Evolutionary conservation across 2,888 invertebrate genomes (phyloP), one percentile per base, ranked within the genome.

Genomic region (Morpho helenor): DNA sequence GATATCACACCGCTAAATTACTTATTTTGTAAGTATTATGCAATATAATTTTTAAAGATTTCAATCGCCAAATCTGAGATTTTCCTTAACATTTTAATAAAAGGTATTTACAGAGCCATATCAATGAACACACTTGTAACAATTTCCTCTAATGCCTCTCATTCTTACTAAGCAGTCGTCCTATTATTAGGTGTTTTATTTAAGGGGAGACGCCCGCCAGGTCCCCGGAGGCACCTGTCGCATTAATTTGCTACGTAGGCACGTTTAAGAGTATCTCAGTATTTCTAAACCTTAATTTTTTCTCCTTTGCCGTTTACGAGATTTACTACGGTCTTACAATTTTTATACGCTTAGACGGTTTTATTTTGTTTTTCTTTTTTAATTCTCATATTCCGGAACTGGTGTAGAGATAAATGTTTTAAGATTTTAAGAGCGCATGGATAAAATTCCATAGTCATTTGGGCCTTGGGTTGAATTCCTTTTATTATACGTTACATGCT

Each of bases 101-200:
- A 43, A 51, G 23, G 8, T 16, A 58, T 42, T 44, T 51, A 53
- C 57, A 54, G 49, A 56, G 54, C 44, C 62, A 66, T 70, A 73
- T 75, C 75, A 77, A 76, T 78, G 72, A 75, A 77, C 67, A 66
- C 70, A 70, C 67, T 73, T 66, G 71, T 73, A 73, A 79, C 74
- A 75, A 79, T 80, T 82, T 79, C 68, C 75, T 77, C 73, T 74
- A 82, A 80, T 77, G 74, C 71, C 65, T 63, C 69, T 69, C 76
- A 68, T 75, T 78, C 61, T 71, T 73, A 74, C 77, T 80, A 79
- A 85, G 78, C 75, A 73, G 72, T 70, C 64, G 69, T 74, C 77
- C 78, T 80, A 83, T 87, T 87, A 87, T 86, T 84, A 85, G 81
- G 81, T 76, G 82, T 82, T 85, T 87, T 84, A 86, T 86, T 87